These are phyloP conservation scores for Drosophila falleni DNA, from an alignment of 2,888 invertebrate species.

Conservation along the genomic window DNA sequence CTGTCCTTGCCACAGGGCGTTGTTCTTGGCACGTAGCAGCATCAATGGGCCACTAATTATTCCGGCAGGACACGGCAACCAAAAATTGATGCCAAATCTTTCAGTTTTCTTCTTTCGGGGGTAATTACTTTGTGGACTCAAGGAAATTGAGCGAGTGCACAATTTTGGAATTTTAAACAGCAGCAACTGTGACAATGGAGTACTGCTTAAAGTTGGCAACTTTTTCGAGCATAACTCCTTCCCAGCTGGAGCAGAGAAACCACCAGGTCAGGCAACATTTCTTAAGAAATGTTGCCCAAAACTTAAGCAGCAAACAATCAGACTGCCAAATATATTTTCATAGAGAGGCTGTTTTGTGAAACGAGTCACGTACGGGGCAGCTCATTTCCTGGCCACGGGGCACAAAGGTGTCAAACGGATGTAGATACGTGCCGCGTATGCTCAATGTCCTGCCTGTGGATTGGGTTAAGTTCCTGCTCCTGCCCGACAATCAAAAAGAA, in stretches of 20 bases:
- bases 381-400: conserved; percentile 78
- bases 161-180: conserved; percentile 76
- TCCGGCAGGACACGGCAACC: conserved; percentile 57
- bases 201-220: conserved; percentile 31
- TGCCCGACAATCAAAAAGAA: conserved; percentile 39
- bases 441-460: conserved; percentile 56
- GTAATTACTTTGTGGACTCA: conserved; percentile 81
- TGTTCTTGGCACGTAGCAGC: conserved; percentile 66
- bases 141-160: conserved; percentile 84
- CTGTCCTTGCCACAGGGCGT: conserved; percentile 76
- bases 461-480: conserved; percentile 16
- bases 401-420: conserved; percentile 82
- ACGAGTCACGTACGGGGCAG: conserved; percentile 78
- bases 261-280: conserved; percentile 15
- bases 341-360: conserved; percentile 42
- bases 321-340: conserved; percentile 48
- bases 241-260: neutral
- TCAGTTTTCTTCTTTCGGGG: conserved; percentile 49
- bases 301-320: conserved; percentile 40
- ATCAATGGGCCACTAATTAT: conserved; percentile 78
- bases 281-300: conserved; percentile 40
- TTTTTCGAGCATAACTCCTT: conserved; percentile 40
- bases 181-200: conserved; percentile 7
- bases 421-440: conserved; percentile 76
- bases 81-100: conserved; percentile 70